Evolutionary conservation across 1,140 invertebrate genomes (phyloP).

Genomic region (Ceratoteleas bidentatus): DNA sequence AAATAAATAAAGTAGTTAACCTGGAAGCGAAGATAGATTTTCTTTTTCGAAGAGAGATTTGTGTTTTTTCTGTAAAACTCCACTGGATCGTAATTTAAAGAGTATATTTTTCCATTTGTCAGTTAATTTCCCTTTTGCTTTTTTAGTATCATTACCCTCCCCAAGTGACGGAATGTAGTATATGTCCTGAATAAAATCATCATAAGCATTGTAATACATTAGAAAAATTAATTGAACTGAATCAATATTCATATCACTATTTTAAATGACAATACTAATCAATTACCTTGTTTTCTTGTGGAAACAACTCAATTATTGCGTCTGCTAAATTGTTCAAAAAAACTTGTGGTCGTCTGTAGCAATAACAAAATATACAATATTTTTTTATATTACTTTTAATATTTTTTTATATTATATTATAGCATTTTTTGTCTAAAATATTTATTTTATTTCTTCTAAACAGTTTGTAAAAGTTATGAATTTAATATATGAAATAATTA

Average conservation of each 20-base stretch:
- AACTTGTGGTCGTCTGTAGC: conserved; percentile 4
- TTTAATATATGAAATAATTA: no score
- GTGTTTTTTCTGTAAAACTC: conserved; percentile 13
- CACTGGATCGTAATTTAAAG: conserved; percentile 8
- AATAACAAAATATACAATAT: conserved; percentile 2
- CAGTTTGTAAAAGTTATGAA: no score
- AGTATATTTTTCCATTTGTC: conserved; percentile 35
- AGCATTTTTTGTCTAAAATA: no score
- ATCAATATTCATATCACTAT: background rate
- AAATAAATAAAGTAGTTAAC: background rate
- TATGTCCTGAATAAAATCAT: conserved; percentile 10
- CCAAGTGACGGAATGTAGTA: conserved; percentile 7
- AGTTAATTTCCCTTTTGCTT: conserved; percentile 31
- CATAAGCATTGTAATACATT: background rate
- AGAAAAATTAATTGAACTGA: background rate
- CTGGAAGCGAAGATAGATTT: background rate
- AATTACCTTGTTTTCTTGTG: conserved; percentile 13
- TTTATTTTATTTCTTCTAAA: no score
- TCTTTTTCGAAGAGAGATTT: background rate
- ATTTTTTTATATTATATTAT: background rate
- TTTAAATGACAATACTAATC: background rate
- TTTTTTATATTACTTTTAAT: background rate
- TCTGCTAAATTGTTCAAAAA: conserved; percentile 21
- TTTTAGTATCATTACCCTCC: conserved; percentile 24
- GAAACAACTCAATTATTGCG: conserved; percentile 6